phyloP scores from a whole-genome alignment of 2,888 invertebrate genomes.

The Tetropium fuscum region DNA sequence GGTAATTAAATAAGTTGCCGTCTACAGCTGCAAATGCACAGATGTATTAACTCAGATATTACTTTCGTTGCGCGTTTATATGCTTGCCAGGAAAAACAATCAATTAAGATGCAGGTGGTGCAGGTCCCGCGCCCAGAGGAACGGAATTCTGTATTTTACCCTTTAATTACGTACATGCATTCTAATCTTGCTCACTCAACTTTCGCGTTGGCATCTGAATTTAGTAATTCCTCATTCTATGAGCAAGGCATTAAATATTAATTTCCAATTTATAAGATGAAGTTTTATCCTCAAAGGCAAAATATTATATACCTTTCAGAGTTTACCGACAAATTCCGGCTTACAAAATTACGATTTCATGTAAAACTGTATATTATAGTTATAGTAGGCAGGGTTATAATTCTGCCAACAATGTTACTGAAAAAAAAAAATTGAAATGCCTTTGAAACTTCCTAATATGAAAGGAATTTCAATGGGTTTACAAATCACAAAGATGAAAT shows the following conservation, averaged over 20 bases:
- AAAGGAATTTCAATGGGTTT: too few relatives aligned
- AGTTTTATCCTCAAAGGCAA: background rate
- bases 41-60: conserved; percentile 29
- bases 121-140: conserved; percentile 27
- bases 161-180: conserved; percentile 45
- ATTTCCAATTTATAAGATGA: conserved; percentile 8
- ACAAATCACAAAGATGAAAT: too few relatives aligned
- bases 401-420: too few relatives aligned
- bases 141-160: conserved; percentile 34
- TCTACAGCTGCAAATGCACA: conserved; percentile 24
- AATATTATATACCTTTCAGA: too few relatives aligned
- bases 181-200: conserved; percentile 39
- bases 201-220: conserved; percentile 33
- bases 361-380: too few relatives aligned
- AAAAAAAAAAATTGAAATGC: too few relatives aligned
- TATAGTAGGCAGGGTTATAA: too few relatives aligned
- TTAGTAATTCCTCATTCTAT: conserved; percentile 32
- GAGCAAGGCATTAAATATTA: conserved; percentile 15
- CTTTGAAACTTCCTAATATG: too few relatives aligned
- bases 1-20: conserved; percentile 29
- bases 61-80: conserved; percentile 34
- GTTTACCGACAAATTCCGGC: too few relatives aligned
- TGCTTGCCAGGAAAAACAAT: conserved; percentile 32
- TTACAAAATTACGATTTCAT: too few relatives aligned
- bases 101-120: conserved; percentile 41